Conservation (phyloP, 2,113 vertebrate genomes). For the Tragelaphus buxtoni region DNA sequence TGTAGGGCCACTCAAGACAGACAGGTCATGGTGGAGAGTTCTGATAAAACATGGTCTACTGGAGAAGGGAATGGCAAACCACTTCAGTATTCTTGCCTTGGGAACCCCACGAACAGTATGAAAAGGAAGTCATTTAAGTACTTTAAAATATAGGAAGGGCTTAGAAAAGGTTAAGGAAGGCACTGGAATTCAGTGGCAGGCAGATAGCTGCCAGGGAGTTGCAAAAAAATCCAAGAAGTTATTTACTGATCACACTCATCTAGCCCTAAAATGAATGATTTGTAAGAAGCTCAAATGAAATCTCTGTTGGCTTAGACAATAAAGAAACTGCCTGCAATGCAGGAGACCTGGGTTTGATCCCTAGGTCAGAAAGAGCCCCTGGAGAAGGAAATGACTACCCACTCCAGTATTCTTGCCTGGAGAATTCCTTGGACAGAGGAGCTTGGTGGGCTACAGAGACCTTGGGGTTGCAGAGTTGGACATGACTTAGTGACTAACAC, state of each 20-base stretch:
- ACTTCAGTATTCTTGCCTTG: neutral
- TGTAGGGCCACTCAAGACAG: neutral
- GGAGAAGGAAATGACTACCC: neutral
- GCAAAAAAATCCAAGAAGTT: neutral
- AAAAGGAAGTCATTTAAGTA: neutral
- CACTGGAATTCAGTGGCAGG: neutral
- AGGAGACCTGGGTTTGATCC: rapidly evolving
- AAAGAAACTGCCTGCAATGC: neutral
- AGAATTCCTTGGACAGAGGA: neutral
- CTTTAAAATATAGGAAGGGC: neutral
- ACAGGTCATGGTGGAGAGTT: neutral
- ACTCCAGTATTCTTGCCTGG: neutral
- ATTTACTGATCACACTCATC: neutral
- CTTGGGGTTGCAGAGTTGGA: neutral
- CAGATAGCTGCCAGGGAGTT: neutral
- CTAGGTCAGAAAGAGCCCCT: neutral
- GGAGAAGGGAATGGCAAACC: neutral
- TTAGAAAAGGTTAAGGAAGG: neutral
- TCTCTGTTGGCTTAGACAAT: neutral
- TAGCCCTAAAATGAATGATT: neutral
- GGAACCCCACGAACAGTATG: neutral
- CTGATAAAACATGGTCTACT: neutral
- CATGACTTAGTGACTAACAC: neutral
- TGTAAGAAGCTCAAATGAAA: neutral
- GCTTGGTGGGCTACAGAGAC: neutral